Evolutionary conservation across 2,888 invertebrate genomes (phyloP), one percentile per base, ranked within the genome.

Genomic region (Machimus rusticus): DNA sequence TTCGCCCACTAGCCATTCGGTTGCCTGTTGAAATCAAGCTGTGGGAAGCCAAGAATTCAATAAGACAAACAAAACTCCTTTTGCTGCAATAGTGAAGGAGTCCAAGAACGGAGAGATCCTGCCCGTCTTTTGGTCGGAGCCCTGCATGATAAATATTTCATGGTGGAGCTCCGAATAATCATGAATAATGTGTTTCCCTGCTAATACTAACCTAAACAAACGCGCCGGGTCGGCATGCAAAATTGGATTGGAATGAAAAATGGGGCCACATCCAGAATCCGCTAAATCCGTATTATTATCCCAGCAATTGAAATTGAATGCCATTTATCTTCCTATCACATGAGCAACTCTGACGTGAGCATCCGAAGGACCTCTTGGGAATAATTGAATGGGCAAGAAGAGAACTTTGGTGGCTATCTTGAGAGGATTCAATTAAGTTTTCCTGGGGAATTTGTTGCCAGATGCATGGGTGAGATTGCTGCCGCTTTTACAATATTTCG

Each of bases 201-300:
- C 14, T 51, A 79, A 79, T 79, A 79, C 79, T 51, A 79, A 23
- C 23, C 46, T 23, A 79, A 76, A 51, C 79, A 46, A 79, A 79
- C 46, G 46, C 51, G 46, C 79, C 51, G 51, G 51, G 23, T 51
- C 79, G 31, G 28, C 79, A 79, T 79, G 23, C 51, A 31, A 46
- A 79, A 79, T 79, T 79, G 79, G 51, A 46, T 31, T 3, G 51
- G 79, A 79, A 79, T 79, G 79, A 79, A 79, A 79, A 79, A 79
- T 79, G 46, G n/a, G 23, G 51, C 28, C 79, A 51, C 51, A 46
- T 51, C 79, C 12, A 43, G 51, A 79, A 79, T 79, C 79, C 79
- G 51, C 79, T 79, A 79, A 79, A 79, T 79, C 79, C 79, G 51
- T 51, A 79, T 79, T 78, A 79, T 79, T 79, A 79, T 79, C 79